These are phyloP conservation scores for Drosophila pectinifera DNA, from an alignment of 1,140 invertebrate species.

Conservation along the genomic window DNA sequence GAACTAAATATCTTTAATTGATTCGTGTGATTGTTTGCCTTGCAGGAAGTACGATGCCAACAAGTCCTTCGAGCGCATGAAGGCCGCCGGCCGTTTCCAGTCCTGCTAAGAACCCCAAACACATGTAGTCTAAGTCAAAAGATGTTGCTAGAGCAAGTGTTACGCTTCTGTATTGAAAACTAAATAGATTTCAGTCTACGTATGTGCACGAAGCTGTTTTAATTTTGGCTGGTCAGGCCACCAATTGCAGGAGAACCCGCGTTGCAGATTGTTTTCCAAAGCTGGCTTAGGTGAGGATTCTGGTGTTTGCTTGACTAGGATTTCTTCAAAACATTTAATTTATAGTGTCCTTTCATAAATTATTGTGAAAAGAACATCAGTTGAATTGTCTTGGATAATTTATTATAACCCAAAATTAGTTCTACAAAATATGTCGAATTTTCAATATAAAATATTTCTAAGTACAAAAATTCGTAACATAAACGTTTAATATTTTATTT, in stretches of 20 bases:
- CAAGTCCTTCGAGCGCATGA: conserved; percentile 86
- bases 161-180: conserved; percentile 68
- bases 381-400: no score
- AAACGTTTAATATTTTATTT: neutral
- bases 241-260: neutral
- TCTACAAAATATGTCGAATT: neutral
- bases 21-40: conserved; percentile 31
- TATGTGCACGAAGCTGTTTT: conserved; percentile 46
- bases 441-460: neutral
- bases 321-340: neutral
- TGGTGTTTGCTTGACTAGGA: neutral
- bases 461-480: neutral
- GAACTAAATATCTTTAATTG: neutral
- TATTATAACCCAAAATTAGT: no score
- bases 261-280: neutral
- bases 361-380: neutral
- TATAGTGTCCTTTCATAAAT: neutral
- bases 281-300: neutral
- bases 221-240: neutral
- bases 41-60: conserved; percentile 86
- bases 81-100: conserved; percentile 85
- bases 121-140: conserved; percentile 69
- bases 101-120: conserved; percentile 64
- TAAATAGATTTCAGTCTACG: conserved; percentile 72
- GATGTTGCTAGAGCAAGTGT: conserved; percentile 54